These are phyloP conservation scores for Aphis craccivora DNA, from an alignment of 1,140 invertebrate genomes.

Conservation along the genomic window DNA sequence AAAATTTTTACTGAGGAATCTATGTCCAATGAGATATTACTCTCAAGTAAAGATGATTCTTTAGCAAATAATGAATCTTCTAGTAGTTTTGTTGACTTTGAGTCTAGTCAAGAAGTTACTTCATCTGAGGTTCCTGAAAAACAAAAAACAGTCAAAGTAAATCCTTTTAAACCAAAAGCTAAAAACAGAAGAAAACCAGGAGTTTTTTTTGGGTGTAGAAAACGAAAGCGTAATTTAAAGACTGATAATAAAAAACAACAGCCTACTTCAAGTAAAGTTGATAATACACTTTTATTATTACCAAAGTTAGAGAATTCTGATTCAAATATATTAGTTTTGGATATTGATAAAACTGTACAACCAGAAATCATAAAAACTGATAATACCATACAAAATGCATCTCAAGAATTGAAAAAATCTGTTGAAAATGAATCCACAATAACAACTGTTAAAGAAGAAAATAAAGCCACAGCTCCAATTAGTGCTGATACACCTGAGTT, in stretches of 20 bases:
- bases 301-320: neutral
- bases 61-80: neutral
- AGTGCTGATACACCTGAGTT: neutral
- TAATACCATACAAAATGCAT: neutral
- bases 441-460: neutral
- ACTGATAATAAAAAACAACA: constrained; percentile 53
- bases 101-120: constrained; percentile 47
- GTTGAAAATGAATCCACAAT: constrained; percentile 10
- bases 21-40: neutral
- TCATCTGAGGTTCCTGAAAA: constrained; percentile 2
- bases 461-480: constrained; percentile 43
- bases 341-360: constrained; percentile 9
- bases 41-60: constrained; percentile 1
- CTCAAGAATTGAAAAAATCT: constrained; percentile 21
- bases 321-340: neutral
- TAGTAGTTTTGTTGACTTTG: constrained; percentile 45
- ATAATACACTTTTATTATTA: neutral
- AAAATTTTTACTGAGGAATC: constrained; percentile 17
- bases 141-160: constrained; percentile 42
- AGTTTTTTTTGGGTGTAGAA: constrained; percentile 51
- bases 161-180: constrained; percentile 44
- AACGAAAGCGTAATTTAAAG: constrained; percentile 42
- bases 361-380: neutral
- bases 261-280: neutral
- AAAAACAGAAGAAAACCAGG: constrained; percentile 47